A percentile compares a stretch with the other conserved stretches of the same genome.
Evolutionary conservation across 2,113 vertebrate species (phyloP).

Genomic region (Willisornis vidua): DNA sequence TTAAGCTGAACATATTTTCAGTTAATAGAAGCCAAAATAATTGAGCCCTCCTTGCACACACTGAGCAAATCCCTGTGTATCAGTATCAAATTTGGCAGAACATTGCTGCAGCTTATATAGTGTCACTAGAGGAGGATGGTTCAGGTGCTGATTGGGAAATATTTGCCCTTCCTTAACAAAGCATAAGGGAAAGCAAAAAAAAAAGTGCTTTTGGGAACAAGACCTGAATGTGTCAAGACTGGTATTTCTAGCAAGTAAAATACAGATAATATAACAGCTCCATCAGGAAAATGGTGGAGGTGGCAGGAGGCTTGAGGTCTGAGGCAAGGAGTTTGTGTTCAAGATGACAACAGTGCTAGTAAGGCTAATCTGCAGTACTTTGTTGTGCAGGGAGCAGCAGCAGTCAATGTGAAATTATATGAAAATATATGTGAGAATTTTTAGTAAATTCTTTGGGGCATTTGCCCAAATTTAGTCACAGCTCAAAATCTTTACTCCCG

Average conservation of each 20-base stretch:
- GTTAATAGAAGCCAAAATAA: neutral
- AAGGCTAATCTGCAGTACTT: neutral
- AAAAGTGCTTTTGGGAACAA: neutral
- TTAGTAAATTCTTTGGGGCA: neutral
- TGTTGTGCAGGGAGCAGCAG: neutral
- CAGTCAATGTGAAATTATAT: neutral
- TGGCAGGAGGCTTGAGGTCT: neutral
- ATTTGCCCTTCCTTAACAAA: neutral
- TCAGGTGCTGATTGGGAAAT: neutral
- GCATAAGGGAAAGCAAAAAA: neutral
- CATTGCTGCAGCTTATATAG: neutral
- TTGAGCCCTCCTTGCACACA: neutral
- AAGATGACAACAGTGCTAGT: neutral
- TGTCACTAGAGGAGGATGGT: accelerated
- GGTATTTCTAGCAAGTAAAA: neutral
- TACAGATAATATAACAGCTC: neutral
- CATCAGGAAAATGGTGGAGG: neutral
- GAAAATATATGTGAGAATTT: conserved; percentile 9
- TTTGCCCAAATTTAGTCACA: conserved; percentile 23
- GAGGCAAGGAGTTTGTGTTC: neutral
- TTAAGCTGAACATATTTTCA: neutral
- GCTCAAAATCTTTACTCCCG: neutral
- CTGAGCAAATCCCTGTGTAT: neutral
- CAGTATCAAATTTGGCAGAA: neutral
- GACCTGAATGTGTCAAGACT: neutral